A percentile compares a stretch with the other conserved stretches of the same genome.
phyloP scores from a whole-genome alignment of 1,140 invertebrate species.

The Ips typographus region DNA sequence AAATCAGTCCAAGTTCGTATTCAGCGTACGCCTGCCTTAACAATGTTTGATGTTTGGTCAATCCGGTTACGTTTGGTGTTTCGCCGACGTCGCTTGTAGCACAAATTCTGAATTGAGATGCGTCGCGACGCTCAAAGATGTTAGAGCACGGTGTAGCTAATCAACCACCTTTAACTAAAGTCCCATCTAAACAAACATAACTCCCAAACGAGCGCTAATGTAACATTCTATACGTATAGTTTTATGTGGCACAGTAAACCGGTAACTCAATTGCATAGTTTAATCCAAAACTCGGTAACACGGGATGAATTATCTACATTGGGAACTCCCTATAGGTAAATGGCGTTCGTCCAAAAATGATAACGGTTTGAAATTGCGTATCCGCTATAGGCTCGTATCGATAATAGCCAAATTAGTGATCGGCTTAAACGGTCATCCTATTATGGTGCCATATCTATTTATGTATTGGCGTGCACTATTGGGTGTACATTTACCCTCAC shows the following conservation, averaged over 20 bases:
- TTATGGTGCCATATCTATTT: conserved; percentile 16
- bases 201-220: background rate
- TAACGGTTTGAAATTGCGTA: conserved; percentile 20
- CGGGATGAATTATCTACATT: too few species aligned
- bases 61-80: conserved; percentile 45
- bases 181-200: conserved; percentile 3
- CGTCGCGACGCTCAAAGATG: conserved; percentile 10
- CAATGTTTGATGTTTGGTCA: conserved; percentile 46
- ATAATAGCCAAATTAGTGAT: conserved; percentile 19
- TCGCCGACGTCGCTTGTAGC: conserved; percentile 25
- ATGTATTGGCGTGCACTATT: conserved; percentile 3
- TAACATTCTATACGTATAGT: background rate
- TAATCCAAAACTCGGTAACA: too few species aligned
- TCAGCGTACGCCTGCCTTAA: conserved; percentile 41
- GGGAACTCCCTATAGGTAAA: conserved; percentile 6
- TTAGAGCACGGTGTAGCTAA: conserved; percentile 11
- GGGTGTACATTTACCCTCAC: background rate
- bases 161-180: conserved; percentile 11
- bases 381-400: conserved; percentile 21
- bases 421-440: conserved; percentile 23
- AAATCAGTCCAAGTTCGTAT: conserved; percentile 26
- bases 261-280: background rate
- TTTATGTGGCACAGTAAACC: background rate
- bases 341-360: conserved; percentile 24
- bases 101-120: conserved; percentile 24